Base-by-base conservation (phyloP, 2,888 invertebrate genomes). In the Gryllus longicercus region DNA sequence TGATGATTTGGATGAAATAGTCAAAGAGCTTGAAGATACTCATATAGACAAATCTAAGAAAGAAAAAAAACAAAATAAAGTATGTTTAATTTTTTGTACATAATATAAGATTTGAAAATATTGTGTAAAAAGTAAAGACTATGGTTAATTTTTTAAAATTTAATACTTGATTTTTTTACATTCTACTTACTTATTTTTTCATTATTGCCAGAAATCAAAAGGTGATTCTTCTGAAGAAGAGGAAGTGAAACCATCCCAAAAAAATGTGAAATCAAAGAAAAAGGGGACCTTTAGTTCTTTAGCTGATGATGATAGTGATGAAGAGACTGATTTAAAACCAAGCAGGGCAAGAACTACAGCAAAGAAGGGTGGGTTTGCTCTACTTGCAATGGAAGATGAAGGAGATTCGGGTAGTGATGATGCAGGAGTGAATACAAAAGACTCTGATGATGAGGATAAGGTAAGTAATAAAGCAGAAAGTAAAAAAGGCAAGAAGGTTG, bases 31-130 rank as follows among this genome's bases (percentile, higher is more conserved):
- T n/a, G 82, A 83, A 81, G 82, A 83, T 63, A 75, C 84, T 78
- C 82, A 83, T 11, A 51, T 84, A 51, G 82, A 79, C 81, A 82
- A 81, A 82, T 84, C 76, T 78, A 83, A 80, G 81, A 82, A 79
- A 80, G 91, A 25, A 94, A 94, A 86, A 94, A 94, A 86, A 91
- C 92, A 4, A 94, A 94, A 85, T 94, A 93, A 86, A 87, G 90
- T 85, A 82, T 2, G n/a, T 74, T 1, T 23, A 21, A 11, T 74
- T 16, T 74, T 18, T 74, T 74, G n/a, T 74, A 74, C n/a, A 12
- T 74, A 21, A 18, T 21, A 74, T 2, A 11, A 74, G 16, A 74
- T 12, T n/a, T 23, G 11, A 74, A 11, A 16, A 21, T 21, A 21
- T 74, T 74, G 16, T 11, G 11, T 23, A 10, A n/a, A 18, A 12